phyloP scores from a whole-genome alignment of 2,113 vertebrate genomes.

The Myotis brandtii region DNA sequence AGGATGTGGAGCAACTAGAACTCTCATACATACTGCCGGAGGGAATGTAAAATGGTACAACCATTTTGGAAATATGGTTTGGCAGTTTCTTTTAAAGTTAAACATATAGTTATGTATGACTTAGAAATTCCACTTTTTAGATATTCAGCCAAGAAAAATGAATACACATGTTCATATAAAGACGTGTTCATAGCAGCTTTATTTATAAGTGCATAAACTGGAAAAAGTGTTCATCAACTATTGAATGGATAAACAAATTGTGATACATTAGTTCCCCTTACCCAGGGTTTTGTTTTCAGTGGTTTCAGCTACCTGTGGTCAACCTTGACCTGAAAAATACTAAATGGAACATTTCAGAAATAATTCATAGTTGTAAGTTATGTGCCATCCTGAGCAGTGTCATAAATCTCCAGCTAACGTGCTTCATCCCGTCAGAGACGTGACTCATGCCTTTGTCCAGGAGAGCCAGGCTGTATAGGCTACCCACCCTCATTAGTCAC shows the following conservation, averaged over 20 bases:
- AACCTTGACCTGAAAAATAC: not conserved
- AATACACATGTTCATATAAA: not conserved
- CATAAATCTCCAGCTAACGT: not conserved
- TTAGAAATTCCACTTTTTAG: not conserved
- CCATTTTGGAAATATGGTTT: not conserved
- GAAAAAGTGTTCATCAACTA: not conserved
- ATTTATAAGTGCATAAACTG: not conserved
- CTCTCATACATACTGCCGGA: not conserved
- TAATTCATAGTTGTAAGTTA: not conserved
- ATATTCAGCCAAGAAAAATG: not conserved
- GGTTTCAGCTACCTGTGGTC: not conserved
- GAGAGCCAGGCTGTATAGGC: not conserved
- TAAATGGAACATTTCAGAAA: not conserved
- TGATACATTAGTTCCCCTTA: not conserved
- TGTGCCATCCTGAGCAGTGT: not conserved
- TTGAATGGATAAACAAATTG: not conserved
- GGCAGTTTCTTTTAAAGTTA: not conserved
- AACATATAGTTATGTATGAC: not conserved
- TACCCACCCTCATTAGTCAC: not conserved
- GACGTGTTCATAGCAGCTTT: not conserved
- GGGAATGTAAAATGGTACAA: not conserved
- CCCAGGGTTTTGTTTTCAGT: not conserved
- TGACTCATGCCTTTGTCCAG: not conserved
- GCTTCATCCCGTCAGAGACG: not conserved
- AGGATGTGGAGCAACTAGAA: not conserved